Evolutionary conservation across 2,888 invertebrate genomes (phyloP).

Genomic region (Stomorhina lunata): DNA sequence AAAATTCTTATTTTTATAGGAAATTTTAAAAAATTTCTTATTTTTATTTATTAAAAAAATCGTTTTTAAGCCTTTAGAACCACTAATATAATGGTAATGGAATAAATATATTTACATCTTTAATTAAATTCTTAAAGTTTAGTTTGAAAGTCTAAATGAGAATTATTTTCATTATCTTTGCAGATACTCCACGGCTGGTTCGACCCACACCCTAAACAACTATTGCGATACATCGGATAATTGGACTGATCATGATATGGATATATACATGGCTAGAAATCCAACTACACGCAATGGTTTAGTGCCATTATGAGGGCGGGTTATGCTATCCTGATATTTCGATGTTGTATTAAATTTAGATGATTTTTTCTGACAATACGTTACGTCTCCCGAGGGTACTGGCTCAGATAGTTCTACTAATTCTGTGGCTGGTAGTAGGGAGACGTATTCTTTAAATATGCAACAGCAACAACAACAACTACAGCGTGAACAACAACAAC

Average conservation of each 20-base stretch:
- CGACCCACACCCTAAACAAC: constrained; percentile 89
- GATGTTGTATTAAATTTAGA: constrained; percentile 80
- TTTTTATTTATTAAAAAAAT: no score
- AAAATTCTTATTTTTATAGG: no score
- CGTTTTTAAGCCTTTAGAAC: no score
- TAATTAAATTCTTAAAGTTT: not conserved
- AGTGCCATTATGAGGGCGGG: constrained; percentile 87
- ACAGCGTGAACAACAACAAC: constrained; percentile 68
- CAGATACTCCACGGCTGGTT: constrained; percentile 87
- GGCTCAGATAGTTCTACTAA: no score
- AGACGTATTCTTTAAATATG: constrained; percentile 40
- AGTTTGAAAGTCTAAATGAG: not conserved
- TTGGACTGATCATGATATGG: constrained; percentile 98
- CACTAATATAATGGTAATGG: no score
- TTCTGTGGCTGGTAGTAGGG: constrained; percentile 49
- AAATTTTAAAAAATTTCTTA: no score
- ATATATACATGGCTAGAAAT: constrained; percentile 96
- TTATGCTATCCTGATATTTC: constrained; percentile 80
- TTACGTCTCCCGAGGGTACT: constrained; percentile 71
- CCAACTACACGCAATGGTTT: constrained; percentile 91
- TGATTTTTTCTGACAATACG: constrained; percentile 80
- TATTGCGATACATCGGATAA: constrained; percentile 94
- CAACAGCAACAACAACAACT: constrained; percentile 56
- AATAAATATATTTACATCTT: no score
- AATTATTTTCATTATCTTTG: constrained; percentile 29